Conservation (phyloP, 2,113 vertebrate genomes). For the Balaenoptera acutorostrata region DNA sequence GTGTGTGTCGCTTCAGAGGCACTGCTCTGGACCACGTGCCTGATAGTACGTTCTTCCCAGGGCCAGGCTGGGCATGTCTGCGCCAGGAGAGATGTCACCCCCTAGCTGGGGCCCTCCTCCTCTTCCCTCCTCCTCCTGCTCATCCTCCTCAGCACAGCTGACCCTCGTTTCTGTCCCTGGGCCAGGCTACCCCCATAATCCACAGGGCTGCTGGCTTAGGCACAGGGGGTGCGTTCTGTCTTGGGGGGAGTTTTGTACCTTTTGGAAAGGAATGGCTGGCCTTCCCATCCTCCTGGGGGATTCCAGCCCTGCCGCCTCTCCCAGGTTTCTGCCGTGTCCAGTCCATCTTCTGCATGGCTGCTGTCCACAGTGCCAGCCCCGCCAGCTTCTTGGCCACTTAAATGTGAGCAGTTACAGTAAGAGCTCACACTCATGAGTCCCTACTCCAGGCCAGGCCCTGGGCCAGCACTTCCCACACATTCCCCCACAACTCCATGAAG, state of each 20-base stretch:
- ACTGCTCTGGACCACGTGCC: not conserved
- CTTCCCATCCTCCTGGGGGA: not conserved
- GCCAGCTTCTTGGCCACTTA: not conserved
- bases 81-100: not conserved
- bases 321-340: not conserved
- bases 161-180: not conserved
- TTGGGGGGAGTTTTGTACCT: not conserved
- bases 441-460: not conserved
- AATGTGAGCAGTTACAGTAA: rapidly evolving
- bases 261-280: not conserved
- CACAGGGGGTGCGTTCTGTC: not conserved
- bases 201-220: not conserved
- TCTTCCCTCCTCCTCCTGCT: not conserved
- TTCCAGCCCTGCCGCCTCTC: not conserved
- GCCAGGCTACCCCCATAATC: not conserved
- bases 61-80: not conserved
- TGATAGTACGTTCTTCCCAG: not conserved
- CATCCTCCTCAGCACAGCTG: not conserved
- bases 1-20: not conserved
- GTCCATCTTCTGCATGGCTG: not conserved
- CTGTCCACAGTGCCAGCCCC: not conserved
- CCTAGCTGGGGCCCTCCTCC: not conserved
- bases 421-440: not conserved
- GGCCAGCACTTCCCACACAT: not conserved
- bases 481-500: not conserved